Evolutionary conservation across 2,113 vertebrate species (phyloP), one percentile per base, ranked within the genome.

Genomic region (Myotis brandtii): DNA sequence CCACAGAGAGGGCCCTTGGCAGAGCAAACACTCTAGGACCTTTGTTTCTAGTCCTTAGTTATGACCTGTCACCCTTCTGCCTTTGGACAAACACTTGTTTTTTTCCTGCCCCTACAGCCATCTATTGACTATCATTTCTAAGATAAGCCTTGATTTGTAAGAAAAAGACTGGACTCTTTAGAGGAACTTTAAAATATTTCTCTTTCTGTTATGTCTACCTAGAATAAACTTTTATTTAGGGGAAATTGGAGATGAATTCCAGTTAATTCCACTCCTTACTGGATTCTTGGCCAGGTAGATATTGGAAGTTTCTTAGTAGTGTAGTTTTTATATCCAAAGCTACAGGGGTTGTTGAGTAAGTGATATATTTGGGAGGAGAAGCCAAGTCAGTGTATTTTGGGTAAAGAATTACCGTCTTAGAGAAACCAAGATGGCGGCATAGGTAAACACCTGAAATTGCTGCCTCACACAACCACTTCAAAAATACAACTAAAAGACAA

Each of bases 131-230:
- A 1, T 16, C 20, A 25, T 84, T 84, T 87, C 89, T 83, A 56
- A 89, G 52, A 66, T 86, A 37, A 95, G 52, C 25, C 23, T 91
- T 77, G 79, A 12, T 80, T 72, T 86, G 12, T 75, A 62, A 85
- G 75, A 81, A 84, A 75, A 92, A 80, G n/a, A 76, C 30, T 54
- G 25, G 50, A 20, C 46, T 91, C 25, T 56, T 91, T 77, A 94
- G 56, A 95, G 73, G 56, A 72, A 69, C 7, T 70, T 46, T 56
- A 85, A 77, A 84, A 27, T 81, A 64, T 25, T 85, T 86, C 37
- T n/a, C 48, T 69, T 84, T 69, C 34, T 69, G 6, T 18, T 59
- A 9, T 30, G 86, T 9, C 43, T 59, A n/a, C 83, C 67, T 80
- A 50, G 85, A 89, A 37, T 66, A 75, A 83, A 66, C 37, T 48